phyloP scores from a whole-genome alignment of 2,888 invertebrate genomes.

The Hydrotaea cyrtoneurina region DNA sequence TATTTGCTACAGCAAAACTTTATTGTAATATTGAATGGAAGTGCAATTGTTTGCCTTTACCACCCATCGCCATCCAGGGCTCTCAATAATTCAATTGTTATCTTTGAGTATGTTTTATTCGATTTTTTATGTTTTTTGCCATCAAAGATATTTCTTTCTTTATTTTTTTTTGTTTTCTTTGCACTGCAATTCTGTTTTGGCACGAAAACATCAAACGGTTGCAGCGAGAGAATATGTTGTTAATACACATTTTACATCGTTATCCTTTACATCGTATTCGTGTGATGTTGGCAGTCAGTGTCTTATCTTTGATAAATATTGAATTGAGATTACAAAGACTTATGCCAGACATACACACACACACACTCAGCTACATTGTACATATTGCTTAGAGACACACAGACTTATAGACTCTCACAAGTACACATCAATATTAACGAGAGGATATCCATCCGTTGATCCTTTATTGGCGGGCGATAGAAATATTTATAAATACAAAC shows the following conservation, averaged over 20 bases:
- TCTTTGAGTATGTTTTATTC: not conserved
- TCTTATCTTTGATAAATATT: constrained; percentile 24
- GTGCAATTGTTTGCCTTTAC: not conserved
- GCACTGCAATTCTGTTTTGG: not conserved
- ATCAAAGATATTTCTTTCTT: not conserved
- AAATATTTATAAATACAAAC: not conserved
- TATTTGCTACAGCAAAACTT: not conserved
- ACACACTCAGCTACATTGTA: not conserved
- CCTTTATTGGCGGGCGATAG: not conserved
- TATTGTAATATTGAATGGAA: not conserved
- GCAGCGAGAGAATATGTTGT: constrained; percentile 12
- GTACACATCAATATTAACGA: not conserved
- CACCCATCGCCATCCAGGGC: not conserved
- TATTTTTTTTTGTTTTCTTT: too few relatives aligned
- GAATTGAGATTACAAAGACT: constrained; percentile 13
- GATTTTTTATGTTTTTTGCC: too few relatives aligned
- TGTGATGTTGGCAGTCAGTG: not conserved
- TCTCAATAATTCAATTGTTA: constrained; percentile 2
- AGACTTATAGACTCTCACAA: not conserved
- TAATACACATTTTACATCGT: constrained; percentile 20
- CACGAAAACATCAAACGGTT: not conserved
- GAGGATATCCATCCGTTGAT: not conserved
- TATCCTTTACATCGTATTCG: not conserved
- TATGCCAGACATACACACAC: not conserved
- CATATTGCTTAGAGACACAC: not conserved